Percentiles rank a stretch among this genome's conserved stretches.
Conservation (phyloP, 1,140 invertebrate genomes). For the Proales similis region DNA sequence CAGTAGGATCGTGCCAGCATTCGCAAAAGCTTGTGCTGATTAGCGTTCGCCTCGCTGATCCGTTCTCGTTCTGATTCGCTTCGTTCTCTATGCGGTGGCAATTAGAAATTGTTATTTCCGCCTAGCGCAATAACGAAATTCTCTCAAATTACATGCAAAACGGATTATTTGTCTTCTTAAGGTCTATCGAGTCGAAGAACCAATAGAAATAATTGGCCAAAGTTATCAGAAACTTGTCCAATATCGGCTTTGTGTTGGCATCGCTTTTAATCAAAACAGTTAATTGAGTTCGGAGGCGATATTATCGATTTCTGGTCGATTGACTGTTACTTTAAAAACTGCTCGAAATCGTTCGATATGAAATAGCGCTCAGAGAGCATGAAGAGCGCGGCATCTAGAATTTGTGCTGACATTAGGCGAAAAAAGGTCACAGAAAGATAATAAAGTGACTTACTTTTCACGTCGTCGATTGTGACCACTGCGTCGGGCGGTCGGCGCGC, state of each 20-base stretch:
- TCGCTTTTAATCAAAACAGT: neutral
- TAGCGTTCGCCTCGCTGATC: slow-evolving; percentile 44
- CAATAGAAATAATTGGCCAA: slow-evolving; percentile 50
- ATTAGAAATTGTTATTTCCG: neutral
- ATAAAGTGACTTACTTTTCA: slow-evolving; percentile 33
- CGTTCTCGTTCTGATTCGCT: slow-evolving; percentile 47
- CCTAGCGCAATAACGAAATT: neutral
- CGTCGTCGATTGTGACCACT: slow-evolving; percentile 24
- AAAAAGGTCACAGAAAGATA: neutral
- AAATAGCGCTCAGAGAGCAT: slow-evolving; percentile 30
- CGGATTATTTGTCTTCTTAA: slow-evolving; percentile 46
- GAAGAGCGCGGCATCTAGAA: slow-evolving; percentile 26
- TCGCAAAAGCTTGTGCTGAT: slow-evolving; percentile 45
- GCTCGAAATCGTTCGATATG: slow-evolving; percentile 21
- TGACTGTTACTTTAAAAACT: slow-evolving; percentile 15
- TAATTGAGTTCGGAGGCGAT: neutral
- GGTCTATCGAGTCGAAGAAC: slow-evolving; percentile 48
- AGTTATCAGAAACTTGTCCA: slow-evolving; percentile 48
- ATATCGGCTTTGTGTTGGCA: slow-evolving; percentile 36
- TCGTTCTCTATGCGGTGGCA: slow-evolving; percentile 44
- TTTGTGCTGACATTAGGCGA: too few relatives aligned
- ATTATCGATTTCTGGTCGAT: neutral
- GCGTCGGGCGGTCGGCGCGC: neutral
- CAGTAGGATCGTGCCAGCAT: slow-evolving; percentile 49
- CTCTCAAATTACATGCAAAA: slow-evolving; percentile 47